Evolutionary conservation across 2,797 vertebrate genomes (phyloP), one percentile per base, ranked within the genome.

Genomic region (Hephaestus fuliginosus): DNA sequence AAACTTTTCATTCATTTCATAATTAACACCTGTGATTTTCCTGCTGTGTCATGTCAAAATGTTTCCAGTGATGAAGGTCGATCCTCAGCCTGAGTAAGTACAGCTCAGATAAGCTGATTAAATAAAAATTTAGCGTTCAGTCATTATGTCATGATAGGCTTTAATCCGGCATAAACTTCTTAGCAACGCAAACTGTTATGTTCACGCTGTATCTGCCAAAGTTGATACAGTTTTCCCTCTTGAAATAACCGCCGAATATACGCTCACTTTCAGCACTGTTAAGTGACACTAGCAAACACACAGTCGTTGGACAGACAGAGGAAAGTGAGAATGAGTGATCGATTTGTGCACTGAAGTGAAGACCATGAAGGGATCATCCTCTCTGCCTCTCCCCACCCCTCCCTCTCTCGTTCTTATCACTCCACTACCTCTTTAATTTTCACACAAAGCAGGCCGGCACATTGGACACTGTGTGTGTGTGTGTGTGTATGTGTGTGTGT

Each of bases 341-440:
- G 82, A 91, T 91, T 86, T 88, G 89, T 90, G 89, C 82, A 67
- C 53, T 66, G 85, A 85, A 67, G 78, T 79, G 84, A 91, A 84
- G 53, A 77, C 87, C 77, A 60, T 84, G 85, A 89, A 81, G 64
- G 75, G 72, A 87, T 87, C 81, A 86, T 86, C 86, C 85, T 69
- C 78, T 70, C 70, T 67, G 17, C 20, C 57, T 41, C 49, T n/a
- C 72, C 71, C 51, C 28, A 67, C 56, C 70, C 44, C n/a, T 39
- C 53, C 2, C 64, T 17, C 65, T 28, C 39, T 85, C 78, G 67
- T 73, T 84, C 86, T 88, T 89, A 88, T 91, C 90, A 86, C 77
- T 81, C 76, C 75, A 33, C 62, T 68, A 89, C 84, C 92, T 89
- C 89, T 93, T 95, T 89, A 82, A 92, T 94, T 93, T 92, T 83